Percentiles rank a stretch among this genome's conserved stretches.
Conservation (phyloP, 2,797 vertebrate species). For the Caiman crocodilus region DNA sequence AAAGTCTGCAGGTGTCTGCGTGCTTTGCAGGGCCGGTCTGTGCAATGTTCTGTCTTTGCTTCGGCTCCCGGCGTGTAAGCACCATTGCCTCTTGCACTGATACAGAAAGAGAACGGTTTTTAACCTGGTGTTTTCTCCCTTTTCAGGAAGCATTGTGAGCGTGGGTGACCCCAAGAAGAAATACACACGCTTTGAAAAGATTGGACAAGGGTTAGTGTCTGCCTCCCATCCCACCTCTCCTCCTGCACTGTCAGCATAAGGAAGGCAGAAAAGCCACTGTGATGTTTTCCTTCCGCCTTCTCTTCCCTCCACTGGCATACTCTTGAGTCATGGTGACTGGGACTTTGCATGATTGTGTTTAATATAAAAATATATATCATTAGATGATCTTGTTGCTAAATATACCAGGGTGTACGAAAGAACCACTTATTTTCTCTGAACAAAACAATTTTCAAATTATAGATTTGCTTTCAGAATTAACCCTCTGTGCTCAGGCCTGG, state of each 20-base stretch:
- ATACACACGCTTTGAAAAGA: slow-evolving; percentile 92
- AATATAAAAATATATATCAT: slow-evolving; percentile 37
- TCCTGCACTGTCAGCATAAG: not conserved
- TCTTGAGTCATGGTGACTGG: not conserved
- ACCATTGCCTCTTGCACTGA: not conserved
- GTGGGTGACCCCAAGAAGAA: slow-evolving; percentile 93
- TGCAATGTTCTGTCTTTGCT: not conserved
- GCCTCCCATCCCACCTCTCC: not conserved
- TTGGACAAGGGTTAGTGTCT: slow-evolving; percentile 89
- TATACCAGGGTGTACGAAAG: slow-evolving; percentile 10
- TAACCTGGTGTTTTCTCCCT: not conserved
- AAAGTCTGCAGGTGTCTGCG: not conserved
- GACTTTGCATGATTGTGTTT: slow-evolving; percentile 17
- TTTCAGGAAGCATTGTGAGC: slow-evolving; percentile 89
- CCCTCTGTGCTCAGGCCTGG: not conserved
- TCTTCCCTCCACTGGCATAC: not conserved
- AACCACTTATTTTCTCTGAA: slow-evolving; percentile 42
- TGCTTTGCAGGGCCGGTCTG: rapidly evolving
- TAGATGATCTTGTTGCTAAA: slow-evolving; percentile 59
- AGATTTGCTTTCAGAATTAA: slow-evolving; percentile 41
- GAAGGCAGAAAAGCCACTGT: not conserved
- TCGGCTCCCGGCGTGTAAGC: not conserved
- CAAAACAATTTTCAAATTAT: slow-evolving; percentile 21
- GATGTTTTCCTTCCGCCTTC: not conserved
- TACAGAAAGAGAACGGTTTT: not conserved